phyloP scores from a whole-genome alignment of 2,797 vertebrate species.

The Poeciliopsis turneri region DNA sequence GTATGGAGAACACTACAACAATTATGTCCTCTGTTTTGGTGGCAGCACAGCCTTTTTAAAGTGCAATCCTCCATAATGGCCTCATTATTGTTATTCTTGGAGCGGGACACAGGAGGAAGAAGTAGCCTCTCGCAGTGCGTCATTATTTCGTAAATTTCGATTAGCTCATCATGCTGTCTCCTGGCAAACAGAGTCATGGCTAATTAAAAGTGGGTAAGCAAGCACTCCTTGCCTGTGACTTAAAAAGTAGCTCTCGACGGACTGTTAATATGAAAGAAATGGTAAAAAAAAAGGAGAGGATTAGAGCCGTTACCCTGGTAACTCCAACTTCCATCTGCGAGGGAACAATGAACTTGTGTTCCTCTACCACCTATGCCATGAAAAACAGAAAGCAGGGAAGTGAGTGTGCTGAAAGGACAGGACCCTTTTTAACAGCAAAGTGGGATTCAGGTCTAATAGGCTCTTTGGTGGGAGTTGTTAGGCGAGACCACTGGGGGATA shows the following conservation, averaged over 20 bases:
- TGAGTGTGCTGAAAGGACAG: constrained; percentile 92
- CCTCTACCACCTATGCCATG: constrained; percentile 92
- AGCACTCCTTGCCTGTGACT: constrained; percentile 86
- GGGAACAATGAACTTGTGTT: constrained; percentile 98
- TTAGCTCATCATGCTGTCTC: constrained; percentile 98
- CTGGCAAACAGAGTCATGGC: constrained; percentile 92
- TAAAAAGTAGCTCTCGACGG: constrained; percentile 97
- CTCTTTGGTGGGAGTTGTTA: constrained; percentile 89
- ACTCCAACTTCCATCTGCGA: constrained; percentile 98
- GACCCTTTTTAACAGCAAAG: constrained; percentile 93
- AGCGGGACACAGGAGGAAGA: constrained; percentile 89
- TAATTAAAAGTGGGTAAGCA: constrained; percentile 91
- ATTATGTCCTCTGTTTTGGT: constrained; percentile 96
- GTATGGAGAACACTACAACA: constrained; percentile 97
- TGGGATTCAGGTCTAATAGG: constrained; percentile 91
- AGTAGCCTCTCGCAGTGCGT: constrained; percentile 90
- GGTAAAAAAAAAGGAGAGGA: constrained; percentile 91
- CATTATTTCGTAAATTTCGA: constrained; percentile 98
- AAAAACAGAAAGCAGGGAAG: constrained; percentile 79
- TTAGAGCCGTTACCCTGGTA: constrained; percentile 99
- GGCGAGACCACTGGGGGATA: constrained; percentile 85
- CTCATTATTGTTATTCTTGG: constrained; percentile 99
- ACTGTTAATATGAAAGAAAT: constrained; percentile 94
- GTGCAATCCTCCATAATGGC: constrained; percentile 94
- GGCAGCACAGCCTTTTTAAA: constrained; percentile 93